Evolutionary conservation across 2,113 vertebrate genomes (phyloP).

Genomic region (Lynx canadensis): DNA sequence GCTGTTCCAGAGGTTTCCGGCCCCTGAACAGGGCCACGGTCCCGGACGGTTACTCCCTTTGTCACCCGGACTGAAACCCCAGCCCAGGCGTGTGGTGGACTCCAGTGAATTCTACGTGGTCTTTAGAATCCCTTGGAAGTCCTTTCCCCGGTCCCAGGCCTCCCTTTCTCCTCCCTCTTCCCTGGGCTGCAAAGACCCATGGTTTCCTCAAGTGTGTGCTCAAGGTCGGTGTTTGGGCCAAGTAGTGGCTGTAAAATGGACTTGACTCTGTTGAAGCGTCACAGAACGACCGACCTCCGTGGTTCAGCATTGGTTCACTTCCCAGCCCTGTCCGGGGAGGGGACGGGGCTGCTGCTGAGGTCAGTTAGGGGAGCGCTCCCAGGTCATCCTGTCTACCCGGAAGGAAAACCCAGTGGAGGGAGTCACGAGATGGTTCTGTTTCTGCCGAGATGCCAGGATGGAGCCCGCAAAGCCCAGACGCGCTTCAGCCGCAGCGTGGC

Average conservation of each 20-base stretch:
- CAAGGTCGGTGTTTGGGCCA: not conserved
- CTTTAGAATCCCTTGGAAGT: not conserved
- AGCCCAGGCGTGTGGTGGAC: too few species aligned
- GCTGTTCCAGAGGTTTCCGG: not conserved
- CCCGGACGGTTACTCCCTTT: not conserved
- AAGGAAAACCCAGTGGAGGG: fast-evolving
- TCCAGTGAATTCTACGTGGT: not conserved
- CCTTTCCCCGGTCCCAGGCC: fast-evolving
- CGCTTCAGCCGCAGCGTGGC: not conserved
- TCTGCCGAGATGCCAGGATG: not conserved
- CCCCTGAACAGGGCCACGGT: too few species aligned
- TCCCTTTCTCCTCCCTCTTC: not conserved
- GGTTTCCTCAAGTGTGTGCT: not conserved
- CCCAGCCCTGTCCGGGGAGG: too few species aligned
- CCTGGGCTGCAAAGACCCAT: not conserved
- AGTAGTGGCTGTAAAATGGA: not conserved
- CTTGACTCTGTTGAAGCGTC: not conserved
- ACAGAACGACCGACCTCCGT: not conserved
- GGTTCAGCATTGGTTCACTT: not conserved
- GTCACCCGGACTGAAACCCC: not conserved
- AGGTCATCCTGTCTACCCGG: not conserved
- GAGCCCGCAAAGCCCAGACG: not conserved
- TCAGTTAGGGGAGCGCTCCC: not conserved
- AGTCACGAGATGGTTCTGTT: not conserved
- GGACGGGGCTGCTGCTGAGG: not conserved